Evolutionary conservation across 30 jellyfish, hydroid and myxozoan species (phyloP), one percentile per base, ranked within the genome.

Genomic region (Chrysaora quinquecirrha): DNA sequence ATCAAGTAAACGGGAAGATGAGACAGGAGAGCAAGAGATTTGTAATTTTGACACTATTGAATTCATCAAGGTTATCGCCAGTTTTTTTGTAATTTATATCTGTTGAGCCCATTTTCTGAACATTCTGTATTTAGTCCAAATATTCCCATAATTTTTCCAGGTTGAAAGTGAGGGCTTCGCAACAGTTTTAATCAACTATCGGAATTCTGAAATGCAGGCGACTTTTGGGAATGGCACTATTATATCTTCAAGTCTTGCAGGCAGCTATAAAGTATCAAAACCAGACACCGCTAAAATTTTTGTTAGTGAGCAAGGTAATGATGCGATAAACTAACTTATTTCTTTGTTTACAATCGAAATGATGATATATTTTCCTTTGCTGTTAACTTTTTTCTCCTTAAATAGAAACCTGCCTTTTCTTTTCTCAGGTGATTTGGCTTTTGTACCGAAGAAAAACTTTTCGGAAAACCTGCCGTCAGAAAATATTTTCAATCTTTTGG

Each of bases 101-200:
- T n/a, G n/a, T n/a, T n/a, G n/a, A n/a, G n/a, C n/a, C n/a, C n/a
- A n/a, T n/a, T n/a, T n/a, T n/a, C n/a, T n/a, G n/a, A n/a, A n/a
- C n/a, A n/a, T n/a, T n/a, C n/a, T n/a, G n/a, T n/a, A n/a, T n/a
- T n/a, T n/a, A n/a, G n/a, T n/a, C n/a, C n/a, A n/a, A n/a, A n/a
- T n/a, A n/a, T n/a, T n/a, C n/a, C n/a, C n/a, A n/a, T n/a, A n/a
- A 31, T 60, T 23, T 29, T 76, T 52, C 48, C 69, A 93, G 98
- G 78, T 87, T 24, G 98, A 93, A 43, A 68, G 91, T 52, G 84
- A 70, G 38, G 91, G 93, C 12, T 82, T 72, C 75, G 96, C 96
- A 20, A 73, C 96, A 0, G 90, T 87, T n/a, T 18, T 87, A 71
- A 63, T 75, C 30, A 71, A 93, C 80, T 31, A 65, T 58, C 24